Base-by-base conservation (phyloP, 2,113 vertebrate species). In the Zeus faber region DNA sequence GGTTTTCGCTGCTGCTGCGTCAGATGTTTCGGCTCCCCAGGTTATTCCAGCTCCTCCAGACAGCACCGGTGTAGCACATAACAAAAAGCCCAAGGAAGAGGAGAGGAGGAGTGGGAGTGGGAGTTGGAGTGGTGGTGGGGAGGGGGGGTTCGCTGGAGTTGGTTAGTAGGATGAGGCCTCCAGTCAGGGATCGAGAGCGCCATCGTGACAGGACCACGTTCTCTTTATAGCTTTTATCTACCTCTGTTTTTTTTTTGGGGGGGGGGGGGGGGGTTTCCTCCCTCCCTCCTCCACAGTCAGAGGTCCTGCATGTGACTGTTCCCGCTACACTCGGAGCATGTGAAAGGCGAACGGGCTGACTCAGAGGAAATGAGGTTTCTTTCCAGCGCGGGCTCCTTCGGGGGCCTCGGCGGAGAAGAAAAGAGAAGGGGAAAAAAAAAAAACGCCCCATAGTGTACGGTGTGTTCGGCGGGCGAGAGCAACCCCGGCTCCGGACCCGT, bases 201-300 rank as follows among this genome's bases (percentile, higher is more conserved):
- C 84, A 86, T 83, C 77, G 79, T 85, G 86, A 87, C 80, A 83
- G 67, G 68, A 72, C 80, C 72, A 76, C 67, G 77, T 77, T 69
- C 62, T 68, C 67, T 55, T 59, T 58, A 55, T 62, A 76, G 77
- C 76, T 80, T 83, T 84, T 80, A 84, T 86, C 82, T 84, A 74
- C 80, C 75, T 82, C 72, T 35, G 60, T 65, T 83, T 81, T 87
- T 63, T 55, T 65, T 47, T 35, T 64, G 49, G 37, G 10, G 13
- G 37, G 11, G 37, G 27, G 4, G 9, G 9, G 9, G 4, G 9
- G 27, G 27, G 9, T 13, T 35, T 9, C 14, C 31, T 35, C 31
- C 7, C 3, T 11, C 29, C 29, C 11, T 31, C 29, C 2, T 31
- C 82, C 71, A 62, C 71, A 71, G 78, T 70, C 70, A 40, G 65